Conservation (phyloP, 2,888 invertebrate species). For the Mechanitis mazaeus region DNA sequence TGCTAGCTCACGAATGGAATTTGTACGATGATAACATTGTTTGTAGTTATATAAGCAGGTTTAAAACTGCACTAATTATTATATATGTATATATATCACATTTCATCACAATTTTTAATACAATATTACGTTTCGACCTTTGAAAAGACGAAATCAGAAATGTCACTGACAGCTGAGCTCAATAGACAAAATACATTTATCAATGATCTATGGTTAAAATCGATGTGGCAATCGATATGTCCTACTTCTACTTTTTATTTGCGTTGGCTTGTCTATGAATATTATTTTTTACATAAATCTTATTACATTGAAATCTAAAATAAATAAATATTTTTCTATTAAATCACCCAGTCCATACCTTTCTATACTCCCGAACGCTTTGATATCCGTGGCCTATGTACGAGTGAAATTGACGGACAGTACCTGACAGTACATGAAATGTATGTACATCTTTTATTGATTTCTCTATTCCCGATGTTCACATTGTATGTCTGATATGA, state of each 20-base stretch:
- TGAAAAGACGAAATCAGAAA: slow-evolving; percentile 42
- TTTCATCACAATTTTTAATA: slow-evolving; percentile 32
- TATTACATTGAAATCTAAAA: background rate
- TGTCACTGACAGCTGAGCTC: slow-evolving; percentile 70
- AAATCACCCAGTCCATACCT: slow-evolving; percentile 18
- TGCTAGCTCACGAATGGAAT: slow-evolving; percentile 4
- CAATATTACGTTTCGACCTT: slow-evolving; percentile 44
- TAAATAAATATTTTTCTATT: background rate
- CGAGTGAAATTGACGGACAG: slow-evolving; percentile 19
- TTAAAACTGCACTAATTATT: slow-evolving; percentile 12
- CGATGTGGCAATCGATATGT: slow-evolving; percentile 53
- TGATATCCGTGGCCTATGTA: slow-evolving; percentile 12
- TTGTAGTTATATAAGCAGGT: slow-evolving; percentile 13
- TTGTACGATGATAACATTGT: slow-evolving; percentile 12
- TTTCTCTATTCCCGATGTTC: slow-evolving; percentile 38
- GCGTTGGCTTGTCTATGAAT: background rate
- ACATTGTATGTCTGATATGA: slow-evolving; percentile 37
- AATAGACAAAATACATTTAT: slow-evolving; percentile 52
- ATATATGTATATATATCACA: slow-evolving; percentile 20
- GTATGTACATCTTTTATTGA: slow-evolving; percentile 50
- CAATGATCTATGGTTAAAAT: slow-evolving; percentile 59
- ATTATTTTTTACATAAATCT: background rate
- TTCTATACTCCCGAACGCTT: slow-evolving; percentile 15
- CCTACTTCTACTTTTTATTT: slow-evolving; percentile 12
- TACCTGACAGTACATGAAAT: slow-evolving; percentile 31